Base-by-base conservation (phyloP, 2,888 invertebrate species). In the Aphidoletes aphidimyza region DNA sequence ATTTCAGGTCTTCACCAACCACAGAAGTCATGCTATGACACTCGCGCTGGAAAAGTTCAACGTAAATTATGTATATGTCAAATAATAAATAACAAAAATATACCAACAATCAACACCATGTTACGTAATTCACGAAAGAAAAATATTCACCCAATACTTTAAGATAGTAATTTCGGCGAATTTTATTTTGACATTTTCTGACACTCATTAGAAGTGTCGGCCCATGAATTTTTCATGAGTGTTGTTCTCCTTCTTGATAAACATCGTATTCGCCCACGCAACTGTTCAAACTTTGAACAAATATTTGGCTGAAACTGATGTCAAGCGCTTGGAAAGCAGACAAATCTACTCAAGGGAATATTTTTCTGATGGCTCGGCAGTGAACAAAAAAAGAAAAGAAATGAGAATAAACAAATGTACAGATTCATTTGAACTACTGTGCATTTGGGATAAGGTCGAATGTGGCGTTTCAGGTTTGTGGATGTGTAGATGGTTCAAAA, bases 161-260 rank as follows among this genome's bases (percentile, higher is more conserved):
- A 26, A 11, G 22, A 5, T 22, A 54, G n/a, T 54, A 5, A 22
- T 26, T 26, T 22, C 2, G 26, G 22, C 22, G 42, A 14, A 42
- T 54, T 54, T 69, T 69, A 22, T 30, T 69, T n/a, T 69, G 17
- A 26, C 69, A 5, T 69, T 3, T 69, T 69, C 11, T 69, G 69
- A 69, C 69, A 34, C 30, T 69, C 14, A 69, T 69, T 69, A 69
- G 69, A 69, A 30, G 34, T 9, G 69, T 69, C 69, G 69, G n/a
- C 2, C 0, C 14, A 30, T 69, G 69, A 69, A 30, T 69, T 69
- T 69, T 69, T 69, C 34, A 69, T 69, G 69, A 69, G 22, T 54
- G 22, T 54, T 22, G 22, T 54, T 5, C 47, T 47, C 2, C 19
- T 5, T 54, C 11, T 54, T 54, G 5, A 5, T 26, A 54, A 69